phyloP scores from a whole-genome alignment of 2,797 vertebrate genomes.

The Squalus acanthias region DNA sequence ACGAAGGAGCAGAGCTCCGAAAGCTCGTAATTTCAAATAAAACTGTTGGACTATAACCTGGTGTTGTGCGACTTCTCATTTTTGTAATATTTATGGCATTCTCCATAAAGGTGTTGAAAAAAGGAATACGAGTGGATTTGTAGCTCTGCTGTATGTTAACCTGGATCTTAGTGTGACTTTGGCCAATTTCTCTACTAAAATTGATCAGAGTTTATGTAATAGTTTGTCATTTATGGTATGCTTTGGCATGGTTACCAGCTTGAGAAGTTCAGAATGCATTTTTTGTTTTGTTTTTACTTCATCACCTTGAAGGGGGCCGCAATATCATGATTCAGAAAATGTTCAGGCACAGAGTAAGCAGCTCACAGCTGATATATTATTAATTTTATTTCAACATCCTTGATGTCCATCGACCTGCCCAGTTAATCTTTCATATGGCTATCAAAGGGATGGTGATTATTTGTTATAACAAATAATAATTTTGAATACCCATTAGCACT shows the following conservation, averaged over 20 bases:
- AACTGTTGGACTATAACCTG: no score
- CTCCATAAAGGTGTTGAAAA: neutral
- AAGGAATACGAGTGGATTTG: neutral
- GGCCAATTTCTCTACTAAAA: neutral
- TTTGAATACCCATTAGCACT: neutral
- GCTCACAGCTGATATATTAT: neutral
- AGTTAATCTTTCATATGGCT: neutral
- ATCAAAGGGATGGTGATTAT: neutral
- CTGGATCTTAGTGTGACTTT: neutral
- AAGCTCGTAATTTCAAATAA: no score
- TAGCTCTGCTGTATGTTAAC: neutral
- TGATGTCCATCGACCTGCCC: neutral
- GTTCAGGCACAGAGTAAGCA: neutral
- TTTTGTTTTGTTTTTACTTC: neutral
- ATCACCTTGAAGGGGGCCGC: neutral
- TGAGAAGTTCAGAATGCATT: neutral
- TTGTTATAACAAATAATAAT: neutral
- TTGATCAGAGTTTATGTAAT: neutral
- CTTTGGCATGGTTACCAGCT: neutral
- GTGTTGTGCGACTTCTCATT: no score
- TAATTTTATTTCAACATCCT: neutral
- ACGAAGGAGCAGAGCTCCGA: no score
- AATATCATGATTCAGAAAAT: neutral
- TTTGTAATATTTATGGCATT: neutral
- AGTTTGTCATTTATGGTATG: neutral